Evolutionary conservation across 1,140 invertebrate species (phyloP), one percentile per base, ranked within the genome.

Genomic region (Zaprionus capensis): DNA sequence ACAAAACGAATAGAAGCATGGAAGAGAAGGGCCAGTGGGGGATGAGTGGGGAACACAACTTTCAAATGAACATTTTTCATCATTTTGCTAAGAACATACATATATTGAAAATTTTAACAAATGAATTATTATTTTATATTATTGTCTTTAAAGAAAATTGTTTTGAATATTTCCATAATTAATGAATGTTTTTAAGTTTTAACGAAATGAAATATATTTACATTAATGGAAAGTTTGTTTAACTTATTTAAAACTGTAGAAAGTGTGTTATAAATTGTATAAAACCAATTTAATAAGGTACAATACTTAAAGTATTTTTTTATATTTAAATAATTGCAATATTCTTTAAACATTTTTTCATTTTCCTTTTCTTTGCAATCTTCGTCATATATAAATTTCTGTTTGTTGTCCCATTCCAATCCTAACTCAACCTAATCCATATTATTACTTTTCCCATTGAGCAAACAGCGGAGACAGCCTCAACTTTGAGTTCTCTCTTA

Each of bases 401-500:
- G 20, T 17, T 22, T 49, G 2, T 20, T 20, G n/a, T 56, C 26
- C 26, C 15, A 24, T 22, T 9, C 46, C 20, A 12, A 51, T 51
- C 46, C 46, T 51, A 22, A 51, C 46, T 24, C 46, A 51, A 24
- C 20, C 4, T 24, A 51, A 51, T 22, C 46, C 46, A 51, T 11
- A 51, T 51, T 24, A 51, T 49, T 20, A 51, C 36, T 49, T 49
- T 38, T 15, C 38, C 15, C 38, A 46, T 46, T 2, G n/a, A 46
- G 46, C 20, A 22, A 12, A 20, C 41, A 46, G 17, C 46, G 14
- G 22, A 24, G 12, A 51, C 5, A 46, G 65, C 28, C 57, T 36
- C 7, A 68, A 68, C 56, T 74, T 74, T 44, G 41, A 64, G 59
- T 24, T 71, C 51, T 64, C 44, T 69, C 59, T 75, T 75, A 75